Conservation (phyloP, 2,113 vertebrate species). For the Illadopsis cleaveri region DNA sequence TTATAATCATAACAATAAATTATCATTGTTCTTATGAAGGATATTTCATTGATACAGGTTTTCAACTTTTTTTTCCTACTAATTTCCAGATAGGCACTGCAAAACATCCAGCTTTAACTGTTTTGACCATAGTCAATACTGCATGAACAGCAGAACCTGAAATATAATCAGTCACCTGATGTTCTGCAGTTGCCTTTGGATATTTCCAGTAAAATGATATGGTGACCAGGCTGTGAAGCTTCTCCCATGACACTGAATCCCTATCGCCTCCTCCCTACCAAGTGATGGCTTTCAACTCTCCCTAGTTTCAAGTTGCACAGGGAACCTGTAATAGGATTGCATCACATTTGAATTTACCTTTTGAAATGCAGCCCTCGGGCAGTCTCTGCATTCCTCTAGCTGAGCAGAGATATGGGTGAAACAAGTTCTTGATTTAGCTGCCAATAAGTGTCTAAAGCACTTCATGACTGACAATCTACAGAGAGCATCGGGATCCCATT, state of each 20-base stretch:
- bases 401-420: constrained; percentile 27
- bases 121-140: neutral
- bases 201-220: neutral
- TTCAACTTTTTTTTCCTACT: neutral
- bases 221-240: neutral
- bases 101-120: neutral
- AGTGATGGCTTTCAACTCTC: neutral
- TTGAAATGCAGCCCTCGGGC: constrained; percentile 42
- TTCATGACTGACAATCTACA: neutral
- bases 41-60: neutral
- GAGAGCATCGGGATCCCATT: neutral
- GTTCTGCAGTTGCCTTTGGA: constrained; percentile 28
- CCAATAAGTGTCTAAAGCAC: constrained; percentile 21
- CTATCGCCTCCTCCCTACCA: neutral
- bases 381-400: neutral
- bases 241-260: neutral
- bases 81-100: neutral
- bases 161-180: neutral
- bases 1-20: constrained; percentile 40
- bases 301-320: neutral
- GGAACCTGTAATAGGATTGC: neutral
- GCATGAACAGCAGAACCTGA: neutral
- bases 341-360: constrained; percentile 25
- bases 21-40: neutral
- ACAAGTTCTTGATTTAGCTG: constrained; percentile 41